These are phyloP conservation scores for Calliopum simillimum DNA, from an alignment of 2,888 invertebrate species.

Conservation along the genomic window DNA sequence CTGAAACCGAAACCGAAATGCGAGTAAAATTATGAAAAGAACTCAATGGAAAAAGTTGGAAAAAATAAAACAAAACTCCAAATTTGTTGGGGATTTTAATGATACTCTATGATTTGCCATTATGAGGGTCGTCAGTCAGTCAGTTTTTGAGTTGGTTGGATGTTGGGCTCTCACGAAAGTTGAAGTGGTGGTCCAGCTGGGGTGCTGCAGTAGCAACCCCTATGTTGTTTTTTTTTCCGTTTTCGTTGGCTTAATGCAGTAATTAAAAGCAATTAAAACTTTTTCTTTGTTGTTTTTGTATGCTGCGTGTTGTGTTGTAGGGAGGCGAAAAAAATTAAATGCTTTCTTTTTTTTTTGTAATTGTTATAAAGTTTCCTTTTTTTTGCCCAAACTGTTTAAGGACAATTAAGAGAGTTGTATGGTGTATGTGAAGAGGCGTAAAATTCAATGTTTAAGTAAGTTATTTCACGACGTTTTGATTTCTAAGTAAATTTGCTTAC, in stretches of 20 bases:
- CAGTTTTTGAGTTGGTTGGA: too few species aligned
- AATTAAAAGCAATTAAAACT: slow-evolving; percentile 34
- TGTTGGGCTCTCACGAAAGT: too few species aligned
- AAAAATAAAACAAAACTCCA: too few species aligned
- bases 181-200: background rate
- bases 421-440: too few species aligned
- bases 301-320: background rate
- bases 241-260: slow-evolving; percentile 29
- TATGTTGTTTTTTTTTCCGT: background rate
- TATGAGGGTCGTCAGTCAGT: background rate
- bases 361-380: background rate
- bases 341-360: background rate
- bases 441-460: too few species aligned
- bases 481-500: too few species aligned
- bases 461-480: too few species aligned
- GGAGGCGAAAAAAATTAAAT: background rate
- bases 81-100: background rate
- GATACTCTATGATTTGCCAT: slow-evolving; percentile 11
- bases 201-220: background rate
- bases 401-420: too few species aligned
- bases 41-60: too few species aligned
- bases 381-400: too few species aligned
- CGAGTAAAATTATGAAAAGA: slow-evolving; percentile 3
- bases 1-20: background rate
- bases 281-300: slow-evolving; percentile 17